A percentile compares a stretch with the other conserved stretches of the same genome.
Conservation (phyloP, 2,888 invertebrate species). For the Rambutsinella grinnellia region DNA sequence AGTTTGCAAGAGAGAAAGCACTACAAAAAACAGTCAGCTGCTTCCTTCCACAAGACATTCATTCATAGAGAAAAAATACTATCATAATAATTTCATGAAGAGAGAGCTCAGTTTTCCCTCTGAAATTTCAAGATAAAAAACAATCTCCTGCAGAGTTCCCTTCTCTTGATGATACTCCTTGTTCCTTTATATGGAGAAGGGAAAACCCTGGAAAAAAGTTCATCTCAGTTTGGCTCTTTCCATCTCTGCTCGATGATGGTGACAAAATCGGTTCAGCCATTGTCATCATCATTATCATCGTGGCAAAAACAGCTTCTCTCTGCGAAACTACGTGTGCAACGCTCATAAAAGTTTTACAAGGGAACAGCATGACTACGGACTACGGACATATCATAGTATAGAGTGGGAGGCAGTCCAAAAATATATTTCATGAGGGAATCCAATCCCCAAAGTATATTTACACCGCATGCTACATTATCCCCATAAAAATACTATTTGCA, state of each 20-base stretch:
- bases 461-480: no score
- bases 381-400: no score
- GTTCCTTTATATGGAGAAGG: background rate
- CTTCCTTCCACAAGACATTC: slow-evolving; percentile 40
- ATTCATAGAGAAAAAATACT: slow-evolving; percentile 10
- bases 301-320: background rate
- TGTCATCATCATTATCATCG: no score
- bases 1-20: background rate
- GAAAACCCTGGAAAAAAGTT: background rate
- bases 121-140: no score
- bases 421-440: no score
- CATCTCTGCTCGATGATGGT: no score
- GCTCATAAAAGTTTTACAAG: slow-evolving; percentile 38
- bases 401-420: no score
- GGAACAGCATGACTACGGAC: slow-evolving; percentile 27
- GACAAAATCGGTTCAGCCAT: no score
- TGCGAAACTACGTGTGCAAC: background rate
- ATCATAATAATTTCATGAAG: background rate
- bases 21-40: slow-evolving; percentile 34
- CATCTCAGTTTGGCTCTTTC: no score
- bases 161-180: background rate
- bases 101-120: no score
- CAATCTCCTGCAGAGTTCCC: background rate
- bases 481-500: no score
- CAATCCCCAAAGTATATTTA: no score